A percentile compares a stretch with the other conserved stretches of the same genome.
These are phyloP conservation scores for Falcunculus frontatus DNA, from an alignment of 2,113 vertebrate species.

Conservation along the genomic window DNA sequence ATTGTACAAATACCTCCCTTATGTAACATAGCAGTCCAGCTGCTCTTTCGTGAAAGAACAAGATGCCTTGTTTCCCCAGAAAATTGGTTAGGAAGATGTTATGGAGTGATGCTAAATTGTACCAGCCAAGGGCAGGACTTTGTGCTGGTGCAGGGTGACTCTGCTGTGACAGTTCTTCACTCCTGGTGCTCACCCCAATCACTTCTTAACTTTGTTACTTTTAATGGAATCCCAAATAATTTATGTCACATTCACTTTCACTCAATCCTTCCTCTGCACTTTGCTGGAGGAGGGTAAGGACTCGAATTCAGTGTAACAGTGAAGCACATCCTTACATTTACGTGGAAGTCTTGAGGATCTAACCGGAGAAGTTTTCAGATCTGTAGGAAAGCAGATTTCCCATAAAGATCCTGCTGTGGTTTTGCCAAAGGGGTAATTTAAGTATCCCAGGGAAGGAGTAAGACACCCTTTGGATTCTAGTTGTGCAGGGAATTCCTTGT, in stretches of 20 bases:
- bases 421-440: neutral
- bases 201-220: neutral
- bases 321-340: neutral
- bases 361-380: neutral
- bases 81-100: neutral
- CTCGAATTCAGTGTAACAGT: neutral
- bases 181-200: neutral
- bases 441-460: neutral
- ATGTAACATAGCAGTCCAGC: neutral
- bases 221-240: neutral
- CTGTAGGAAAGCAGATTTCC: neutral
- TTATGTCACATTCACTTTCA: neutral
- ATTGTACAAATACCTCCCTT: neutral
- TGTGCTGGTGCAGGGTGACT: accelerated
- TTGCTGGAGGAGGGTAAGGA: neutral
- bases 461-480: neutral
- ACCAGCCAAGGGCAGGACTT: neutral
- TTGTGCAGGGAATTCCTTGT: neutral
- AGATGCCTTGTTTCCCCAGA: neutral
- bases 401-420: neutral
- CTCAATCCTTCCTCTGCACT: neutral
- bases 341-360: neutral
- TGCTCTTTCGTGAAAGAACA: neutral
- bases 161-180: neutral
- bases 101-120: neutral